Base-by-base conservation (phyloP, 1,140 invertebrate genomes). In the Tetranychus cinnabarinus region DNA sequence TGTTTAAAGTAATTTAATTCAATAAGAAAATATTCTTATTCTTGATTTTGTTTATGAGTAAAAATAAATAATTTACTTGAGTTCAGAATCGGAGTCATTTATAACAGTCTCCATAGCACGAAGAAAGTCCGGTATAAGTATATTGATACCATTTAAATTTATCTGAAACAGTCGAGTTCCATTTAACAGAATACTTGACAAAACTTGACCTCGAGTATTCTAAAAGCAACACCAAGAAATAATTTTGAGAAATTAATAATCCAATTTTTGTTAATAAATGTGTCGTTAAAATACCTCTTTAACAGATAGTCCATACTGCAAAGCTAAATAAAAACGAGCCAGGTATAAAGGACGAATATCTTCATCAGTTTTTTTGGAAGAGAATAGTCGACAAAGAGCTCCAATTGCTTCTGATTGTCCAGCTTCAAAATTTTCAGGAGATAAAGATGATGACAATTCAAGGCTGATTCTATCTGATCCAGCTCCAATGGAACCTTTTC, bases 351-450 rank as follows among this genome's bases (percentile, higher is more conserved):
- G 86, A 23, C 92, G 75, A 63, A 98, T 90, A 69, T 89, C 83
- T 75, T 98, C 95, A 42, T 86, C 86, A 15, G 89, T 91, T 73
- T 91, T 91, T 72, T 96, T 95, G 0, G 91, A 83, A 72, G 90
- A 96, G 69, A 98, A 86, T 67, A 98, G 90, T 67, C 91, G 78
- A 73, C 90, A 96, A 5, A 98, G 73, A 6, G 91, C 83, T 1
- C 90, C 93, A 65, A 97, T 78, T 3, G 95, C 93, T 74, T 97
- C 91, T 0, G 95, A 92, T 66, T 87, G 77, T 2, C 95, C 95
- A 65, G 81, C 79, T 69, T 85, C 81, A 68, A 72, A 73, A 55
- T 68, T 64, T 60, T 68, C 65, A 31, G 67, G 60, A n/a, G 62
- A 64, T n/a, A 70, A 62, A 56, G 65, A 61, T 6, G 65, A 54